These are phyloP conservation scores for Apocrypta bakeri DNA, from an alignment of 1,140 invertebrate species.

Conservation along the genomic window DNA sequence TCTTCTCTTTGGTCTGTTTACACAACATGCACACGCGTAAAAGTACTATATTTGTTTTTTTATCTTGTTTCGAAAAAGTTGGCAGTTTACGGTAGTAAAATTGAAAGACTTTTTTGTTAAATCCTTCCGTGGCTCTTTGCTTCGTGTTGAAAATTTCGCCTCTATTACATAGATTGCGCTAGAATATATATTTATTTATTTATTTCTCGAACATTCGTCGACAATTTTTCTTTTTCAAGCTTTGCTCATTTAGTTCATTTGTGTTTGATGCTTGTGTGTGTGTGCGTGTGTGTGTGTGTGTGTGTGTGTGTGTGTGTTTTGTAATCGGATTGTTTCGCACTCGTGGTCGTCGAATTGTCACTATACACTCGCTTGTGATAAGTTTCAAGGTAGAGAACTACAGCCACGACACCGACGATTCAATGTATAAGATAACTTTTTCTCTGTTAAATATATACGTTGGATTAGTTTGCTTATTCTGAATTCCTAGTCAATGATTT, in stretches of 20 bases:
- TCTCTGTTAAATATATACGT: neutral
- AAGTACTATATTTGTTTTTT: conserved; percentile 20
- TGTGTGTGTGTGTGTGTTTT: too few species aligned
- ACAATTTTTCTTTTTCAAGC: neutral
- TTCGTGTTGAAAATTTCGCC: neutral
- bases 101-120: conserved; percentile 61
- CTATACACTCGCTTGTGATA: neutral
- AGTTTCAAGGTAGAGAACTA: conserved; percentile 50
- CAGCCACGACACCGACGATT: conserved; percentile 53
- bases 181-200: neutral
- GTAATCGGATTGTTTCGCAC: too few species aligned
- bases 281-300: too few species aligned
- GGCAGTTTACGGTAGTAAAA: conserved; percentile 66
- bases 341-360: too few species aligned
- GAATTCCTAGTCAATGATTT: conserved; percentile 37
- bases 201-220: neutral
- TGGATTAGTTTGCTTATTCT: conserved; percentile 26
- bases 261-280: too few species aligned
- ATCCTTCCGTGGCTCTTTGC: conserved; percentile 42
- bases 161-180: conserved; percentile 2
- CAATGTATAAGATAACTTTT: conserved; percentile 13
- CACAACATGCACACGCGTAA: neutral
- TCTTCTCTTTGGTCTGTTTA: neutral
- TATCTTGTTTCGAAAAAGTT: conserved; percentile 61
- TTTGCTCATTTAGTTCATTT: too few species aligned